A percentile compares a stretch with the other conserved stretches of the same genome.
phyloP scores from a whole-genome alignment of 2,888 invertebrate species.

The Perizoma affinitatum region DNA sequence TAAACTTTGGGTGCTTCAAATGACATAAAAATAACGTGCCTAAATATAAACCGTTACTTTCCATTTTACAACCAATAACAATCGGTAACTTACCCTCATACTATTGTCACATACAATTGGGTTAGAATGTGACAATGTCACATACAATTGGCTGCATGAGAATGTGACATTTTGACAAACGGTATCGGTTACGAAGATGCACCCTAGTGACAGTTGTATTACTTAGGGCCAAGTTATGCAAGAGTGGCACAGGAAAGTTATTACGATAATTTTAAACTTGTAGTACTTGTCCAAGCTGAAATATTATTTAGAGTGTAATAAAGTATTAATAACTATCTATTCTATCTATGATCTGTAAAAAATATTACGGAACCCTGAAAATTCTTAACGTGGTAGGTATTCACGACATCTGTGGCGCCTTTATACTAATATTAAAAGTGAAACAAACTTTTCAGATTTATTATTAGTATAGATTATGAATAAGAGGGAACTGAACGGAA shows the following conservation, averaged over 20 bases:
- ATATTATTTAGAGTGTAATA: too few relatives aligned
- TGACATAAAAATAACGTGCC: background rate
- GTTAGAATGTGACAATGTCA: constrained; percentile 20
- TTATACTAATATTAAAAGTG: too few relatives aligned
- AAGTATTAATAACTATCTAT: too few relatives aligned
- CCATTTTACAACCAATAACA: constrained; percentile 3
- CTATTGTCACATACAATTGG: constrained; percentile 24
- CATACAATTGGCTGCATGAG: constrained; percentile 16
- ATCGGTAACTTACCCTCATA: constrained; percentile 17
- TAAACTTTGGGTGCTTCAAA: background rate
- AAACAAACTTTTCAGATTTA: too few relatives aligned
- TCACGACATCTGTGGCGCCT: too few relatives aligned
- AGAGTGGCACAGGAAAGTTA: background rate
- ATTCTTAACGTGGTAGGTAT: too few relatives aligned
- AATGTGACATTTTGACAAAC: constrained; percentile 22
- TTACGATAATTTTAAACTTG: too few relatives aligned
- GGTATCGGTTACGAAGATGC: constrained; percentile 26
- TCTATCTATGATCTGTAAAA: too few relatives aligned
- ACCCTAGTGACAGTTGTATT: constrained; percentile 22
- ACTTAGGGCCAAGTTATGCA: constrained; percentile 14
- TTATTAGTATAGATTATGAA: too few relatives aligned
- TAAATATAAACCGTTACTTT: background rate
- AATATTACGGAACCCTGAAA: too few relatives aligned
- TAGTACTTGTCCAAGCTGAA: too few relatives aligned
- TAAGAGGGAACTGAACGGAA: too few relatives aligned